These are phyloP conservation scores for Gulo gulo DNA, from an alignment of 2,113 vertebrate species.

Conservation along the genomic window DNA sequence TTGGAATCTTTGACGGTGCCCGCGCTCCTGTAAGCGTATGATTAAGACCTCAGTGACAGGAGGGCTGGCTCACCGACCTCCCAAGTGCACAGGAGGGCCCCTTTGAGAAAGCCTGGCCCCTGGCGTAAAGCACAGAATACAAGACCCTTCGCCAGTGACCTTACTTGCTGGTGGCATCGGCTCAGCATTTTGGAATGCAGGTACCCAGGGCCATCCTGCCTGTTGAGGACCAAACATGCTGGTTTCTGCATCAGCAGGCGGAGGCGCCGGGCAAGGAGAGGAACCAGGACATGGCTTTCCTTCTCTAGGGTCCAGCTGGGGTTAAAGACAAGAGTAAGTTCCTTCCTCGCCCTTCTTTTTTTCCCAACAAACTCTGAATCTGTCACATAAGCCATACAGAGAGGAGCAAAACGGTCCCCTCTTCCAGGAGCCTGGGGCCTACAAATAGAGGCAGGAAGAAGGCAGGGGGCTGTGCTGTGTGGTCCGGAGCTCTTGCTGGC, in stretches of 20 bases:
- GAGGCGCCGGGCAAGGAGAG: not conserved
- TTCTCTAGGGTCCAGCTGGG: not conserved
- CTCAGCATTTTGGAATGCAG: not conserved
- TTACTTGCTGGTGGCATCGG: not conserved
- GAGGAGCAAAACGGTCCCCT: not conserved
- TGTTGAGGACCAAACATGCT: not conserved
- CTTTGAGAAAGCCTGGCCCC: not conserved
- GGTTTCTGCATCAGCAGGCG: not conserved
- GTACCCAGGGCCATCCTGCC: not conserved
- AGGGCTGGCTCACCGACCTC: fast-evolving
- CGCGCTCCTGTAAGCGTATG: fast-evolving
- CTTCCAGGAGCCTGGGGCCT: not conserved
- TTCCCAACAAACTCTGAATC: not conserved
- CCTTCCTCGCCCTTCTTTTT: not conserved
- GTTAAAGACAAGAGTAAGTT: not conserved
- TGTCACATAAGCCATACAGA: not conserved
- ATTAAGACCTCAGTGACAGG: not conserved
- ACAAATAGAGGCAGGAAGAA: not conserved
- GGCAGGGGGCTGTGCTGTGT: not conserved
- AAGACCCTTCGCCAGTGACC: not conserved
- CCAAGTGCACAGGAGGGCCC: not conserved
- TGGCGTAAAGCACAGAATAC: not conserved
- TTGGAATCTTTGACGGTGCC: not conserved
- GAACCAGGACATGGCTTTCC: not conserved
- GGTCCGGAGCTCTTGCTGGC: not conserved